Evolutionary conservation across 2,797 vertebrate genomes (phyloP), one percentile per base, ranked within the genome.

Genomic region (Lagocephalus sceleratus): DNA sequence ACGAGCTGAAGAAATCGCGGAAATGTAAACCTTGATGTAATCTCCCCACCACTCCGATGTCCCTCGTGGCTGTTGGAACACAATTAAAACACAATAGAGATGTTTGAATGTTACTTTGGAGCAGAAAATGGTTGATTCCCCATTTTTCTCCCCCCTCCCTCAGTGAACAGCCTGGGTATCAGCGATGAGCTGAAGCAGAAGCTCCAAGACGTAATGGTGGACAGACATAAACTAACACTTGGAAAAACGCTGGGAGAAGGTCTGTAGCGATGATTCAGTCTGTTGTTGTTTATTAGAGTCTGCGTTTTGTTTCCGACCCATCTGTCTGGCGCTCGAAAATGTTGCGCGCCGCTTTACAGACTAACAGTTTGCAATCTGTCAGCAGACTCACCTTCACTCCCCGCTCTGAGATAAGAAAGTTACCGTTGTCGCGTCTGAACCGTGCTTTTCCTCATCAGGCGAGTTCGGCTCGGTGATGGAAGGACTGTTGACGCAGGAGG

Each of bases 401-500:
- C 11, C 5, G 16, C 40, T 14, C 23, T 22, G 20, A 6, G 16
- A 51, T 9, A 9, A 9, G 11, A 47, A n/a, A 17, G 20, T 11
- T 0, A 2, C 38, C 11, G 41, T 25, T 17, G n/a, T 6, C 57
- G 54, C 45, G 23, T 43, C 7, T 19, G 12, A 71, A 21, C 14
- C 3, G 15, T 19, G 43, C 49, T 43, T 66, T 60, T 15, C 71
- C 12, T 60, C 46, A 57, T 12, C 76, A 96, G 94, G 95, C 23
- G 95, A 96, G 79, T 97, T 96, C 41, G 94, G 94, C 71, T 94
- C 94, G 0, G 94, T 97, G 59, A 93, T 97, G 94, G 94, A 96
- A 47, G 95, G 95, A 1, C 89, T 92, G 44, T 88, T 97, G 49
- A 92, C 91, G 71, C 94, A 96, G 75, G 94, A 95, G 15, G 92